phyloP scores from a whole-genome alignment of 2,888 invertebrate species.

The Drymonia ruficornis region DNA sequence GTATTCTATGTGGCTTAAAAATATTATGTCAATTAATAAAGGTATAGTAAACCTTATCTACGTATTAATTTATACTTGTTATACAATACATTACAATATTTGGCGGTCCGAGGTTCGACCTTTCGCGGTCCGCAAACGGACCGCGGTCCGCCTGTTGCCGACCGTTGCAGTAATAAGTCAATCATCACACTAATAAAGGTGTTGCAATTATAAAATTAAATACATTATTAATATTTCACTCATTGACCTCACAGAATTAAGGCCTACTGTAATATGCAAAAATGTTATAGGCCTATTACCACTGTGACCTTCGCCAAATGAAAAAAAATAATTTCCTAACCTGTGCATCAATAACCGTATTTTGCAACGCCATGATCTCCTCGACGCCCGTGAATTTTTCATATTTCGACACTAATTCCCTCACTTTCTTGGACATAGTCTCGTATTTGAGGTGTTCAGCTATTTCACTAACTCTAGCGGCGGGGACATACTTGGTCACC shows the following conservation, averaged over 20 bases:
- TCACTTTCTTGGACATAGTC: slow-evolving; percentile 61
- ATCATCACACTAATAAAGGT: no score
- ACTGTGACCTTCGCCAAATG: background rate
- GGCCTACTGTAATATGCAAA: background rate
- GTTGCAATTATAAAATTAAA: background rate
- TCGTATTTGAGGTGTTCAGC: slow-evolving; percentile 72
- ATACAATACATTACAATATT: no score
- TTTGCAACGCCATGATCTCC: slow-evolving; percentile 90
- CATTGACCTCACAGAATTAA: background rate
- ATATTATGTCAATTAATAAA: no score
- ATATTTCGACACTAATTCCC: slow-evolving; percentile 85
- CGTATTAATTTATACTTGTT: no score
- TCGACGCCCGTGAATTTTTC: slow-evolving; percentile 91
- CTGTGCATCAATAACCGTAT: slow-evolving; percentile 88
- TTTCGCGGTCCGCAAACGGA: no score
- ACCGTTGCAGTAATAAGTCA: no score
- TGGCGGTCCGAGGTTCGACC: no score
- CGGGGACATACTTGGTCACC: slow-evolving; percentile 68
- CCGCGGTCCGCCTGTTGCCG: no score
- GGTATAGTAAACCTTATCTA: no score
- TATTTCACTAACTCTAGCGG: slow-evolving; percentile 62
- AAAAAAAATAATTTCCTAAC: slow-evolving; percentile 50
- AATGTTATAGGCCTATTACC: background rate
- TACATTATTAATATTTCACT: background rate
- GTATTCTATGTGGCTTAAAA: no score